Evolutionary conservation across 2,797 vertebrate species (phyloP), one percentile per base, ranked within the genome.

Genomic region (Betta splendens): DNA sequence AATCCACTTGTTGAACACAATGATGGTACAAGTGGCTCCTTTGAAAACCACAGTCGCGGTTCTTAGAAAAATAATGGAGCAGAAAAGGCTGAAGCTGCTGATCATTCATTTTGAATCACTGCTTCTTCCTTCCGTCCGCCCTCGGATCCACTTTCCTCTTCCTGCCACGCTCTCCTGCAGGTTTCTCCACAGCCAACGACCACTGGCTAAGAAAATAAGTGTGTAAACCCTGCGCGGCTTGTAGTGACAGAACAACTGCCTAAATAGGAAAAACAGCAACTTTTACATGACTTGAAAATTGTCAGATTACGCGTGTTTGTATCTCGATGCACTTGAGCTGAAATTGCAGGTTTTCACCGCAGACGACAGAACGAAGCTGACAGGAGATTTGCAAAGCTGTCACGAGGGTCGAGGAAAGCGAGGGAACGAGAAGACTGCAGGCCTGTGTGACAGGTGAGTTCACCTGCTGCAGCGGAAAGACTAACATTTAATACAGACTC

Each of bases 1-100:
- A 83, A 80, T 71, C 83, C 81, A 86, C 78, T 88, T 87, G 85
- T 76, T 79, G 52, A 73, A 65, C 77, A 83, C 74, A 88, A 79
- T 69, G 59, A 78, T 17, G 61, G 53, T 73, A 77, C 70, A 81
- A 84, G 85, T 80, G 85, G 78, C 48, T 82, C 66, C 21, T 52
- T 48, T 69, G 40, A 75, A 64, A 35, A 20, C 47, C 56, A 42
- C 53, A 58, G 47, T 5, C 26, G 21, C 16, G 2, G 31, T 17
- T 70, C 64, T 51, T 43, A 38, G 50, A 51, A 37, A 25, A 55
- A 40, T 1, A 48, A 23, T 28, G 47, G 29, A 20, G 65, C 59
- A 59, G 43, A 48, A 65, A 55, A 32, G 29, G 13, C 23, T 49
- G 40, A 65, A 33, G 61, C 53, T 52, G 32, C 57, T 57, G 16